These are phyloP conservation scores for Oasisia sp. DNA, from an alignment of 2,888 invertebrate genomes.

Conservation along the genomic window DNA sequence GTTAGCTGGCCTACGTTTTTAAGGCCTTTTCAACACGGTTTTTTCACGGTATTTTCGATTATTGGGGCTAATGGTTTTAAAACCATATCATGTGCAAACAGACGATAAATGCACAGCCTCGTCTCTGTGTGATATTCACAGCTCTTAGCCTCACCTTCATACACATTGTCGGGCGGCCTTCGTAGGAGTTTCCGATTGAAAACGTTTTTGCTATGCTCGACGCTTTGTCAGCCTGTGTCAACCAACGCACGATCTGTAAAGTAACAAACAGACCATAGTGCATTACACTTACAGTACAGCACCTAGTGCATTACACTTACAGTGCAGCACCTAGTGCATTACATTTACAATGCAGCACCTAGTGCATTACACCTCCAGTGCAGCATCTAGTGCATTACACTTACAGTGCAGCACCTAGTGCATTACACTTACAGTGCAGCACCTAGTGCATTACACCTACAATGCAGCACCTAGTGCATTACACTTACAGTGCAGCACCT, in stretches of 20 bases:
- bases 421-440: too few species aligned
- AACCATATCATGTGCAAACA: neutral
- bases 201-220: neutral
- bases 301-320: neutral
- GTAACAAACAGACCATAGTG: neutral
- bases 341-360: neutral
- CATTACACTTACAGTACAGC: neutral
- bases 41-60: too few species aligned
- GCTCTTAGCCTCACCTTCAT: neutral
- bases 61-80: too few species aligned
- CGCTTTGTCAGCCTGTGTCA: neutral
- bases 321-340: neutral
- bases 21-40: too few species aligned
- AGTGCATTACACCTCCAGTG: neutral
- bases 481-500: too few species aligned
- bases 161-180: neutral
- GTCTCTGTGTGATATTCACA: neutral
- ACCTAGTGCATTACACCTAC: neutral
- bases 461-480: neutral
- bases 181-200: neutral
- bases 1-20: too few species aligned
- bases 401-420: neutral
- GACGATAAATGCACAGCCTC: neutral
- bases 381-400: neutral
- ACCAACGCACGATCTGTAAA: neutral